Evolutionary conservation across 1,140 invertebrate species (phyloP), one percentile per base, ranked within the genome.

Genomic region (Ostrea edulis): DNA sequence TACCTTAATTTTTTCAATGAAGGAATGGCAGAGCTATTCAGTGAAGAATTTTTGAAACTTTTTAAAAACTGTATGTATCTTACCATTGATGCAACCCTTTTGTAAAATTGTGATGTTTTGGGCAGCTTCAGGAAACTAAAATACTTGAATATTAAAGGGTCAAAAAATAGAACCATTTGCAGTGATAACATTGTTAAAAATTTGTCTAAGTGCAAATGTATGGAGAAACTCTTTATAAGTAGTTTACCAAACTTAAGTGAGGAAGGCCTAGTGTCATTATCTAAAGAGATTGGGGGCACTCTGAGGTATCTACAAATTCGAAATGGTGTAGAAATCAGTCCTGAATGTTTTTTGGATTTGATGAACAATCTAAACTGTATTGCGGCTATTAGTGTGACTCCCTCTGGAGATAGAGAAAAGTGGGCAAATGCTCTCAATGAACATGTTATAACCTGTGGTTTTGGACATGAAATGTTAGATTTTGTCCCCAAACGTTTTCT

Each of bases 191-290:
- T 68, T 68, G 65, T 68, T 68, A 29, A 68, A 68, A 68, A 68
- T 55, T 55, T 55, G 17, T 68, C 65, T 25, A 71, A 71, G 65
- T 25, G n/a, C n/a, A 71, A 71, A 71, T 71, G 8, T 71, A 29
- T 71, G n/a, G 65, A 55, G 54, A 71, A 71, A 71, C 65, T 71
- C 65, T 71, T 71, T 22, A 25, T 71, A 1, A 71, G n/a, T 25
- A 25, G n/a, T 71, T 71, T 71, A 71, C 65, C 65, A 71, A 71
- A 71, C 65, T 71, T 71, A 22, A 71, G 65, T 71, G n/a, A 71
- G 65, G n/a, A 71, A 9, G 65, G 65, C 17, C 54, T 55, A 17
- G 11, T 55, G 54, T 55, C 54, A 55, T 55, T 55, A 71, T 71
- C n/a, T 29, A 71, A 71, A 22, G 65, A 71, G 8, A 55, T 55